A percentile compares a stretch with the other conserved stretches of the same genome.
Conservation (phyloP, 2,113 vertebrate species). For the Etheostoma cragini region DNA sequence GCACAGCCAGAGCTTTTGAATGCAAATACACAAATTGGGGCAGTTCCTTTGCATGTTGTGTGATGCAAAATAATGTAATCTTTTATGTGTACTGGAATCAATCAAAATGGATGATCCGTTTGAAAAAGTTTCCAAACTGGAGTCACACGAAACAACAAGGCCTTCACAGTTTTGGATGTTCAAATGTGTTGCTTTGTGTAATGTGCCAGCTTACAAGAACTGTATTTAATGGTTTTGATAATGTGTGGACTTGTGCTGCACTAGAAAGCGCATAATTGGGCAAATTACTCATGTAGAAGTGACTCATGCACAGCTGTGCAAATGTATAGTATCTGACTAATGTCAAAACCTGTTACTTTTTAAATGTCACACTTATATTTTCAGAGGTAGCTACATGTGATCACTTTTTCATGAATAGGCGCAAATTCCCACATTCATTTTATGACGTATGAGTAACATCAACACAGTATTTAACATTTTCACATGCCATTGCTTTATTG, state of each 20-base stretch:
- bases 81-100: conserved; percentile 52
- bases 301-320: conserved; percentile 57
- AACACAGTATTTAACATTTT: conserved; percentile 23
- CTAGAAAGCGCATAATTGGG: conserved; percentile 54
- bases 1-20: conserved; percentile 54
- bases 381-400: conserved; percentile 1
- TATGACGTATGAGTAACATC: background rate
- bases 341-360: conserved; percentile 22
- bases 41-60: conserved; percentile 50
- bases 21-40: conserved; percentile 10
- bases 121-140: conserved; percentile 47
- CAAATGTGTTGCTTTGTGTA: background rate
- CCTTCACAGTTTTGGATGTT: background rate
- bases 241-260: conserved; percentile 43
- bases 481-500: conserved; percentile 64
- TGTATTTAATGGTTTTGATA: conserved; percentile 36
- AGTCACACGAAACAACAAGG: conserved; percentile 1
- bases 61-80: conserved; percentile 63
- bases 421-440: conserved; percentile 3
- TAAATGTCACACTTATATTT: background rate
- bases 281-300: conserved; percentile 35
- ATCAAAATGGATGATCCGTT: conserved; percentile 31
- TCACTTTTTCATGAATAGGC: background rate
- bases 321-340: conserved; percentile 36
- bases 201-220: conserved; percentile 22